A percentile compares a stretch with the other conserved stretches of the same genome.
Conservation (phyloP, 2,888 invertebrate genomes). For the Pyralis farinalis region DNA sequence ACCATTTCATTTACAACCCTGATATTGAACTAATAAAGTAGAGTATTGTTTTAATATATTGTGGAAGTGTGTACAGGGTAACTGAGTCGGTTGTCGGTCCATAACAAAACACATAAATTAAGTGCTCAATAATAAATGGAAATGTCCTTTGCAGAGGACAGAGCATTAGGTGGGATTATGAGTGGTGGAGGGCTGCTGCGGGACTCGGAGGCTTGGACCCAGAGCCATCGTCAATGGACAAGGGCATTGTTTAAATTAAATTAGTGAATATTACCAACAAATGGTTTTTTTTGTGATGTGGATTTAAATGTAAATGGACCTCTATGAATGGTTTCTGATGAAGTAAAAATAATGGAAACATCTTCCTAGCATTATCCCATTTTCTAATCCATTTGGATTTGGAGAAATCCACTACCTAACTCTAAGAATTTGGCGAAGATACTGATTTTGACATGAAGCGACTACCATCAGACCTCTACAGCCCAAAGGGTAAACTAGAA, state of each 20-base stretch:
- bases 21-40: slow-evolving; percentile 13
- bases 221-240: slow-evolving; percentile 4
- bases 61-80: slow-evolving; percentile 37
- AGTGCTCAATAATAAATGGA: slow-evolving; percentile 82
- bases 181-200: slow-evolving; percentile 54
- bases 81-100: slow-evolving; percentile 69
- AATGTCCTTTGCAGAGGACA: slow-evolving; percentile 81
- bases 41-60: slow-evolving; percentile 18
- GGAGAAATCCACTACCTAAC: no score
- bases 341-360: no score
- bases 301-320: no score
- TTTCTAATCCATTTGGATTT: no score
- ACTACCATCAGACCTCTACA: no score
- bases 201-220: slow-evolving; percentile 40
- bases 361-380: no score
- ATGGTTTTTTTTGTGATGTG: no score
- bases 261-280: slow-evolving; percentile 1
- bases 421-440: no score
- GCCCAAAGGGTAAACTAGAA: no score
- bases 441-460: no score
- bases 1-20: slow-evolving; percentile 22
- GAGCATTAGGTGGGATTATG: slow-evolving; percentile 80
- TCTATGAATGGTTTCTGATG: no score
- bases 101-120: slow-evolving; percentile 82
- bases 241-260: slow-evolving; percentile 10